Evolutionary conservation across 1,140 invertebrate species (phyloP).

Genomic region (Hesperophylax magnus): DNA sequence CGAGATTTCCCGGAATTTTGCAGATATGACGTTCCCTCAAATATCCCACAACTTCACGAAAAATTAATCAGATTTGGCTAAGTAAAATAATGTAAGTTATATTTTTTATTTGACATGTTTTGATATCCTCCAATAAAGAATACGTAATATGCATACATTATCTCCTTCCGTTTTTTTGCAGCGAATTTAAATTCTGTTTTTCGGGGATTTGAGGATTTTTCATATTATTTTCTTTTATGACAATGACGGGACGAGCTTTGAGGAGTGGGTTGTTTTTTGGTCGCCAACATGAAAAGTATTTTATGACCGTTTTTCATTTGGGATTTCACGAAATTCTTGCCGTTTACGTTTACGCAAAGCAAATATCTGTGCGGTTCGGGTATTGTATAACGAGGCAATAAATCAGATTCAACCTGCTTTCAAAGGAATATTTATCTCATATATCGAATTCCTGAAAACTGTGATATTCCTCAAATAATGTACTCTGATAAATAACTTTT

Average conservation of each 20-base stretch:
- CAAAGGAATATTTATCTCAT: constrained; percentile 11
- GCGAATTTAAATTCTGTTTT: constrained; percentile 21
- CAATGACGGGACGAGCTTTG: constrained; percentile 31
- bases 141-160: constrained; percentile 24
- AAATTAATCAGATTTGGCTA: constrained; percentile 27
- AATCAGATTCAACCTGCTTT: constrained; percentile 15
- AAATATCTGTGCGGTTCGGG: constrained; percentile 1
- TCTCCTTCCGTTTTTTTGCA: constrained; percentile 3
- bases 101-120: constrained; percentile 41
- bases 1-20: constrained; percentile 20
- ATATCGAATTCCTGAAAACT: too few relatives aligned
- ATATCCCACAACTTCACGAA: constrained; percentile 26
- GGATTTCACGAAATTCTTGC: constrained; percentile 13
- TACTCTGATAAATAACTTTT: not conserved
- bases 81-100: not conserved
- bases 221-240: constrained; percentile 32
- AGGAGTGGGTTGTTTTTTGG: constrained; percentile 31
- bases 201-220: constrained; percentile 17
- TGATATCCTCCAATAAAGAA: constrained; percentile 29
- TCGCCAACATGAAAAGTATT: constrained; percentile 19
- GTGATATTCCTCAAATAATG: not conserved
- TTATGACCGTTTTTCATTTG: constrained; percentile 40
- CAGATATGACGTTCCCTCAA: constrained; percentile 31
- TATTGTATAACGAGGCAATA: constrained; percentile 8
- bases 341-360: constrained; percentile 8